Percentiles rank a stretch among this genome's conserved stretches.
Conservation (phyloP, 1,140 invertebrate species). For the Rhyzopertha dominica region DNA sequence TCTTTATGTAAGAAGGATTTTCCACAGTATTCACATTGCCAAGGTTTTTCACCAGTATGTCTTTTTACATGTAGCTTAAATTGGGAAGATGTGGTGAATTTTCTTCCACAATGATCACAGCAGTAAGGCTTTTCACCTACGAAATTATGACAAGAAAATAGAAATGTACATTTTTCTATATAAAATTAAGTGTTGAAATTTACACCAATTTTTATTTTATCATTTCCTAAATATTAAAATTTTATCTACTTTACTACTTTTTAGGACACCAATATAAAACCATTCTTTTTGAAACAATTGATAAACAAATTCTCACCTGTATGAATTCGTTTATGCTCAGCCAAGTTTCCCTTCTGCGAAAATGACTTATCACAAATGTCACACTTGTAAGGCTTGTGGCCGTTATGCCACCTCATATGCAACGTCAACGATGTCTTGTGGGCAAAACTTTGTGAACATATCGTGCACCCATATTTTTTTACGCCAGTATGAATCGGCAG, state of each 20-base stretch:
- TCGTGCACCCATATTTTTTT: slow-evolving; percentile 67
- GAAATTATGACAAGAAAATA: neutral
- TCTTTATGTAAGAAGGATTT: slow-evolving; percentile 61
- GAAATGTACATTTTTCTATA: neutral
- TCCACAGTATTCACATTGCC: slow-evolving; percentile 55
- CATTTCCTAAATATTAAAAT: neutral
- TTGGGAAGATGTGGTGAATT: slow-evolving; percentile 66
- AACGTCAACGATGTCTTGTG: slow-evolving; percentile 68
- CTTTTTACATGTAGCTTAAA: slow-evolving; percentile 56
- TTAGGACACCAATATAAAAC: neutral
- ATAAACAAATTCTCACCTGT: slow-evolving; percentile 42
- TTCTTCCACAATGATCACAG: slow-evolving; percentile 64
- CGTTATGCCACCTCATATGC: slow-evolving; percentile 55
- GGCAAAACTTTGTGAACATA: slow-evolving; percentile 70
- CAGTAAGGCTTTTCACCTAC: slow-evolving; percentile 55
- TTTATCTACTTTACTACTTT: neutral
- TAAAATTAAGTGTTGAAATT: neutral
- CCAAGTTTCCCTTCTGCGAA: slow-evolving; percentile 58
- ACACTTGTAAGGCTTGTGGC: slow-evolving; percentile 58
- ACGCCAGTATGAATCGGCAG: slow-evolving; percentile 62
- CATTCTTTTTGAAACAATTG: slow-evolving; percentile 3
- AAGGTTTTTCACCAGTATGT: slow-evolving; percentile 59
- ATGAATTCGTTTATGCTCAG: slow-evolving; percentile 57
- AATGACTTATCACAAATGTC: slow-evolving; percentile 57
- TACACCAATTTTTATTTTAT: neutral